phyloP scores from a whole-genome alignment of 2,888 invertebrate genomes.

The Hemithea aestivaria region DNA sequence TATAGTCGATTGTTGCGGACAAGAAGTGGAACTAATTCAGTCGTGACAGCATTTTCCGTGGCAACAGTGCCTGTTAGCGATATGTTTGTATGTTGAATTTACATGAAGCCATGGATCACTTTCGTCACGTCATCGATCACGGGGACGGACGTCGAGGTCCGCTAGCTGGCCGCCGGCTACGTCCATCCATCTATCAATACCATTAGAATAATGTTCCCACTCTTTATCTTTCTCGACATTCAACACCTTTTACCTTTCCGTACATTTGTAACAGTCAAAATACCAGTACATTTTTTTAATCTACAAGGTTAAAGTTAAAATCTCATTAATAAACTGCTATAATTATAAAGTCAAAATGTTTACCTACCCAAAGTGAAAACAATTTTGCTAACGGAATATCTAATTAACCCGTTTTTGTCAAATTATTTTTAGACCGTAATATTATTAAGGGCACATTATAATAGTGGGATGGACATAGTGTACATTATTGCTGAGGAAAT shows the following conservation, averaged over 20 bases:
- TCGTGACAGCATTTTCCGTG: conserved; percentile 13
- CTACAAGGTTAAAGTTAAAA: no score
- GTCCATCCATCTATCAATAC: conserved; percentile 12
- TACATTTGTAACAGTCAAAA: no score
- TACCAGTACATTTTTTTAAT: no score
- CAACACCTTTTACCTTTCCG: not conserved
- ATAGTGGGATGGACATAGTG: conserved; percentile 35
- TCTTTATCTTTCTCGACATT: conserved; percentile 1
- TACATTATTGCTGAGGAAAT: conserved; percentile 56
- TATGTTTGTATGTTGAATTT: conserved; percentile 13
- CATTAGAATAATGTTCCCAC: conserved; percentile 2
- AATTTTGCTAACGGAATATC: no score
- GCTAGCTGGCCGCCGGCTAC: conserved; percentile 13
- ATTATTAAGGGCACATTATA: no score
- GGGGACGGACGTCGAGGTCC: conserved; percentile 17
- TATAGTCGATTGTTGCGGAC: conserved; percentile 22
- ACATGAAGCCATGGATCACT: conserved; percentile 38
- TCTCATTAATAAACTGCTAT: no score
- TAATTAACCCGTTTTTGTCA: no score
- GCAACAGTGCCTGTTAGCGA: conserved; percentile 9
- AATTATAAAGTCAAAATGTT: no score
- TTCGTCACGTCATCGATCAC: conserved; percentile 42
- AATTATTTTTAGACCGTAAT: no score
- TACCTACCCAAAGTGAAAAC: no score
- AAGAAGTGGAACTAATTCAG: conserved; percentile 13